A percentile compares a stretch with the other conserved stretches of the same genome.
phyloP scores from a whole-genome alignment of 2,797 vertebrate species.

The Pelobates cultripes region DNA sequence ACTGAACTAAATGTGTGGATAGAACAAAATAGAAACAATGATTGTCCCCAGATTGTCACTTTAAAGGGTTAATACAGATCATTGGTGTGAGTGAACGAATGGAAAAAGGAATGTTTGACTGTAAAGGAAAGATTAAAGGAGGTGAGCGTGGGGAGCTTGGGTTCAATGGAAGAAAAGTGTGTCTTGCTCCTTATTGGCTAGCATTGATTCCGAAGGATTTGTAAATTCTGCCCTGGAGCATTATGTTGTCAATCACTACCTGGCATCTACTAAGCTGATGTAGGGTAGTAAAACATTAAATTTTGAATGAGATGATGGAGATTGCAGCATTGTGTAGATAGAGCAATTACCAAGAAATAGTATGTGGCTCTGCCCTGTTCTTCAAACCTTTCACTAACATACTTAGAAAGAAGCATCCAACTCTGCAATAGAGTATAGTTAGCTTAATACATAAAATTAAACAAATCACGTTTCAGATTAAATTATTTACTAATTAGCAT shows the following conservation, averaged over 20 bases:
- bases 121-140: slow-evolving; percentile 20
- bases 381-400: too few relatives aligned
- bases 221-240: neutral
- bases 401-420: too few relatives aligned
- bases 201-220: slow-evolving; percentile 7
- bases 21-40: too few relatives aligned
- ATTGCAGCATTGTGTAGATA: neutral
- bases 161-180: neutral
- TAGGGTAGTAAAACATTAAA: neutral
- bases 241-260: slow-evolving; percentile 19
- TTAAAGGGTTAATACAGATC: neutral
- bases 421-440: too few relatives aligned
- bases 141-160: slow-evolving; percentile 13
- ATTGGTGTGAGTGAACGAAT: slow-evolving; percentile 2
- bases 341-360: neutral
- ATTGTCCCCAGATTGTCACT: too few relatives aligned
- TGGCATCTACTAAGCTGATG: slow-evolving; percentile 10
- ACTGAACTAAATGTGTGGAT: too few relatives aligned
- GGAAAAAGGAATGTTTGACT: slow-evolving; percentile 5
- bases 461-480: too few relatives aligned
- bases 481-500: too few relatives aligned
- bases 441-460: too few relatives aligned
- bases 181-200: slow-evolving; percentile 1
- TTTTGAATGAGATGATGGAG: neutral
- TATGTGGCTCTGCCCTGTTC: too few relatives aligned